These are phyloP conservation scores for Hetaerina americana DNA, from an alignment of 1,140 invertebrate genomes.

Conservation along the genomic window DNA sequence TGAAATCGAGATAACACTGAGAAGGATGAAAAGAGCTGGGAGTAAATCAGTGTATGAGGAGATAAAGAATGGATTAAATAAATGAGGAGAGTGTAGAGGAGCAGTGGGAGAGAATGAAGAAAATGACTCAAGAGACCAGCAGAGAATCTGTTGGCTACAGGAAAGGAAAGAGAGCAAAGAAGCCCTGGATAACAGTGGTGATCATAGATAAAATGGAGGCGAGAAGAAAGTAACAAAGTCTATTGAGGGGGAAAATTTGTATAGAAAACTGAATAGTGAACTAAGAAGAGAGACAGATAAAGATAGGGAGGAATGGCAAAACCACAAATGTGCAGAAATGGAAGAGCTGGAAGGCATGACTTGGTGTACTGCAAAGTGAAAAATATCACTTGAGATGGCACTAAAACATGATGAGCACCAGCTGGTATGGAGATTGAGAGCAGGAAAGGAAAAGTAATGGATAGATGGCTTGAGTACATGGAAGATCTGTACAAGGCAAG, in stretches of 20 bases:
- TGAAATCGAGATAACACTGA: not conserved
- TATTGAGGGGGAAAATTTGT: not conserved
- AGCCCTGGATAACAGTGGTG: not conserved
- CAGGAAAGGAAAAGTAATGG: not conserved
- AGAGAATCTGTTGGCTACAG: not conserved
- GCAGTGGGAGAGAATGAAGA: not conserved
- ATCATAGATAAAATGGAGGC: not conserved
- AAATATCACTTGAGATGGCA: not conserved
- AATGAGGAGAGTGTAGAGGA: not conserved
- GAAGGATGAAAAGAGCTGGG: not conserved
- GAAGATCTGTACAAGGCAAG: not conserved
- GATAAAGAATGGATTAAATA: not conserved
- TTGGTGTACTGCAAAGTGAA: not conserved
- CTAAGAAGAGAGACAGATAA: not conserved
- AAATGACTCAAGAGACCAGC: not conserved
- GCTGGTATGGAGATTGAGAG: not conserved
- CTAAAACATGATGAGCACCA: not conserved
- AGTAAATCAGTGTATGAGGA: not conserved
- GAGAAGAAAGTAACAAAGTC: not conserved
- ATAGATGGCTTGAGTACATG: not conserved
- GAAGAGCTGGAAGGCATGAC: not conserved
- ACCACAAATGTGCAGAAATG: not conserved
- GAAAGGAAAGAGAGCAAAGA: not conserved
- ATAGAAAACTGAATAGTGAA: not conserved
- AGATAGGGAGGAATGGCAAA: not conserved